Base-by-base conservation (phyloP, 2,888 invertebrate genomes). In the Andrena bucephala region DNA sequence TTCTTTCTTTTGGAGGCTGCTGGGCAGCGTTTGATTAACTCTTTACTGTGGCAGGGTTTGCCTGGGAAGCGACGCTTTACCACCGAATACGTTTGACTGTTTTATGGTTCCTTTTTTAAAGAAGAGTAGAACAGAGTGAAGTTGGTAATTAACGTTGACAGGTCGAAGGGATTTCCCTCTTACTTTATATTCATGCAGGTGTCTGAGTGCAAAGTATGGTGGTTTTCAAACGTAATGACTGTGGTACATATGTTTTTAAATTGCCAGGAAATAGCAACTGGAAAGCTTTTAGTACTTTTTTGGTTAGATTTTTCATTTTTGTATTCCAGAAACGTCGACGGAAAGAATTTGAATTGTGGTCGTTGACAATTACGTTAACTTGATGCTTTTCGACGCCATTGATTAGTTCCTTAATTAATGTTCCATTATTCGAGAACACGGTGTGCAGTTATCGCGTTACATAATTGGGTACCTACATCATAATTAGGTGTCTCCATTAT, bases 331-430 rank as follows among this genome's bases (percentile, higher is more conserved):
- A 36, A 36, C 27, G 13, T 5, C 16, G 16, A 42, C 2, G 16
- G 36, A 27, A 59, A 2, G 68, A 20, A 16, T 20, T 16, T 66
- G n/a, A 48, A 54, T 20, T 7, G 33, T 36, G 1, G 13, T 3
- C 54, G 2, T 16, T 27, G 33, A 57, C 27, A 31, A 10, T 7
- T 13, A 3, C 52, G n/a, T 33, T 29, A 60, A 60, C 36, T 33
- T 52, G 60, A 80, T 36, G 50, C 74, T 62, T 50, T 33, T 20
- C 65, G 59, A 48, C n/a, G 13, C 54, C 70, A 57, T 48, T 65
- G 71, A 54, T 52, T 63, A 70, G 66, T 59, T 74, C 57, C 74
- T 62, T 87, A 80, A 87, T 86, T 87, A 83, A 73, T 66, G 81
- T 68, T 73, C 52, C 78, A 77, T 87, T 85, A 81, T 83, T 74